Conservation (phyloP, 2,797 vertebrate genomes). For the Chromis chromis region DNA sequence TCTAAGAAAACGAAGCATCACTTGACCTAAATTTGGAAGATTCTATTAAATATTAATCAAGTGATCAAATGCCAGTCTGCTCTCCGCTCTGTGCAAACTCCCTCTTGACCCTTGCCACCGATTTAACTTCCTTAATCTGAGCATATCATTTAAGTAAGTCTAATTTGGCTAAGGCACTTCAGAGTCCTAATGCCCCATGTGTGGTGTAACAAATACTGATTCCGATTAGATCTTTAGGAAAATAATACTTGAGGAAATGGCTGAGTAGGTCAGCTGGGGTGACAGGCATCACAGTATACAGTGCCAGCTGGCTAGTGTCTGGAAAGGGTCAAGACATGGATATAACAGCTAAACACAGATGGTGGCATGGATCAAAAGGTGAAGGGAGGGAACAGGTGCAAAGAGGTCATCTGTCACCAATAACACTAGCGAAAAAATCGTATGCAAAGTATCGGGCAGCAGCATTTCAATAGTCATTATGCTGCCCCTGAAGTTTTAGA, state of each 20-base stretch:
- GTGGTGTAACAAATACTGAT: background rate
- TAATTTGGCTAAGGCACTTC: background rate
- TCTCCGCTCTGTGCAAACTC: slow-evolving; percentile 39
- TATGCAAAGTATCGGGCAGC: too few species aligned
- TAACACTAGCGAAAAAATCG: background rate
- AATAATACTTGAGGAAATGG: background rate
- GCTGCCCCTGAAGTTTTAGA: background rate
- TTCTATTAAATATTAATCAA: slow-evolving; percentile 45
- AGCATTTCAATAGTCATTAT: too few species aligned
- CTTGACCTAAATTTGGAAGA: slow-evolving; percentile 37
- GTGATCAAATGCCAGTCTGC: slow-evolving; percentile 33
- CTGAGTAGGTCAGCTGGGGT: slow-evolving; percentile 10
- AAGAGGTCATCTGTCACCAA: slow-evolving; percentile 23
- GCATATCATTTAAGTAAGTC: background rate
- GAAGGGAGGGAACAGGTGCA: slow-evolving; percentile 51
- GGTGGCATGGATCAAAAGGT: slow-evolving; percentile 68
- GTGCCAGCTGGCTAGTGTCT: slow-evolving; percentile 57
- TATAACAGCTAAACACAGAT: slow-evolving; percentile 65
- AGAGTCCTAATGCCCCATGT: background rate
- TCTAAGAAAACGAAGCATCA: slow-evolving; percentile 7
- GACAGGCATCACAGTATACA: slow-evolving; percentile 21
- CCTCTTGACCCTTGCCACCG: slow-evolving; percentile 25
- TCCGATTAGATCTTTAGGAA: background rate
- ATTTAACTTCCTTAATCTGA: slow-evolving; percentile 38
- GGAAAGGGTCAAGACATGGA: slow-evolving; percentile 49